Percentiles rank a stretch among this genome's conserved stretches.
These are phyloP conservation scores for Globia sparganii DNA, from an alignment of 2,888 invertebrate genomes.

Conservation along the genomic window DNA sequence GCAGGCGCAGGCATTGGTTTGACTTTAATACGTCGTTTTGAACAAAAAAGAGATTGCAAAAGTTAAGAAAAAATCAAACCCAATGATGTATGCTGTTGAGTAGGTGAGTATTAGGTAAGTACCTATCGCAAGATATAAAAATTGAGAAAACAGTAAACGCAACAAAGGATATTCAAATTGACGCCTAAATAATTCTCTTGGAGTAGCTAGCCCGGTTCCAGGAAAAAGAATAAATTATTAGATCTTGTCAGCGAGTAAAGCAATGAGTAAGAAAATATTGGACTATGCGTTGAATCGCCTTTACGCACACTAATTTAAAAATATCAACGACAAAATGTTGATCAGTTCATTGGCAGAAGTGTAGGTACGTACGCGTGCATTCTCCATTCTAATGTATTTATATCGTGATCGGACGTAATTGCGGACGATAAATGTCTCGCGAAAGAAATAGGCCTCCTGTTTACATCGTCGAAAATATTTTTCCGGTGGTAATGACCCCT, in stretches of 20 bases:
- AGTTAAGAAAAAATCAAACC: background rate
- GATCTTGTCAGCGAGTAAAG: background rate
- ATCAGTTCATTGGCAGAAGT: constrained; percentile 45
- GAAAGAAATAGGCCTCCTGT: constrained; percentile 26
- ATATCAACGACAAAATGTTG: constrained; percentile 23
- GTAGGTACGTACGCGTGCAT: constrained; percentile 5
- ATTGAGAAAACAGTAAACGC: background rate
- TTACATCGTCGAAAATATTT: constrained; percentile 34
- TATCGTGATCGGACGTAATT: constrained; percentile 40
- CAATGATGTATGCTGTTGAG: background rate
- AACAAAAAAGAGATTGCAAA: background rate
- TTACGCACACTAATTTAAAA: constrained; percentile 3
- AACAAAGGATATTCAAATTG: background rate
- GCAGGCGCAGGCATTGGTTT: background rate
- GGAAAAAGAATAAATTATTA: background rate
- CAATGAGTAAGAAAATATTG: background rate
- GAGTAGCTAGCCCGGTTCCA: background rate
- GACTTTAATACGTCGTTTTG: background rate
- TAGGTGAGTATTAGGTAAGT: too few relatives aligned
- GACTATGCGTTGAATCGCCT: background rate
- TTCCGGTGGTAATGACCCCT: constrained; percentile 36
- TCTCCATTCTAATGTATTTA: constrained; percentile 42
- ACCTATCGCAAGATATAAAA: background rate
- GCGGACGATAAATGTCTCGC: constrained; percentile 27
- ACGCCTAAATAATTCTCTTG: background rate